Evolutionary conservation across 2,113 vertebrate species (phyloP), one percentile per base, ranked within the genome.

Genomic region (Nestor notabilis): DNA sequence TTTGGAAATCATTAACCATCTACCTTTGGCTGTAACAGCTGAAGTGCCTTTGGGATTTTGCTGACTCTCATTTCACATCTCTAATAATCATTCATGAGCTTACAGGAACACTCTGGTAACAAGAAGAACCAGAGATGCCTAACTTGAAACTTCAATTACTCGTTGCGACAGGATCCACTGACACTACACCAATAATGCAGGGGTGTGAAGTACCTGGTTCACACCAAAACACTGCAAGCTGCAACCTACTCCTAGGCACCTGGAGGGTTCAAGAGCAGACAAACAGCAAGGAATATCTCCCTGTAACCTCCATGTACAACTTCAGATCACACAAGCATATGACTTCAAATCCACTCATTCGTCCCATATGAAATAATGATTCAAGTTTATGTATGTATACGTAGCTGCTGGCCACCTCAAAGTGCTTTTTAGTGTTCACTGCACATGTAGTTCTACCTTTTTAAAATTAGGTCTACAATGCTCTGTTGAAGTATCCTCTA

Each of bases 281-380:
- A 84, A 17, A 49, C 0, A 1, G 9, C 0, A 0, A 79, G 52
- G 25, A 71, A 71, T 5, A 20, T 3, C 52, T 68, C 39, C 74
- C 2, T 0, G 15, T 11, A 75, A 82, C 43, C 31, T 72, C 41
- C 8, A 3, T 2, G 14, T 39, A 14, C 78, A 93, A 43, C 56
- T 56, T 37, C 25, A 75, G 29, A 69, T 61, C 25, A 35, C 6
- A 4, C 53, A 47, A 44, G 35, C 44, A 19, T 37, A 58, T 29
- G 21, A 72, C 37, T 89, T 78, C 44, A 78, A 31, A 81, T 53
- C 44, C 29, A 27, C 39, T 41, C n/a, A 31, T 35, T 79, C 41
- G 39, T 47, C 92, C 68, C 46, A 33, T 6, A 33, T 0, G 0
- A 66, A 72, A 80, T 46, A 58, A 0, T 35, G 52, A 46, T 33